Evolutionary conservation across 2,888 invertebrate genomes (phyloP), one percentile per base, ranked within the genome.

Genomic region (Oscheius sp.): DNA sequence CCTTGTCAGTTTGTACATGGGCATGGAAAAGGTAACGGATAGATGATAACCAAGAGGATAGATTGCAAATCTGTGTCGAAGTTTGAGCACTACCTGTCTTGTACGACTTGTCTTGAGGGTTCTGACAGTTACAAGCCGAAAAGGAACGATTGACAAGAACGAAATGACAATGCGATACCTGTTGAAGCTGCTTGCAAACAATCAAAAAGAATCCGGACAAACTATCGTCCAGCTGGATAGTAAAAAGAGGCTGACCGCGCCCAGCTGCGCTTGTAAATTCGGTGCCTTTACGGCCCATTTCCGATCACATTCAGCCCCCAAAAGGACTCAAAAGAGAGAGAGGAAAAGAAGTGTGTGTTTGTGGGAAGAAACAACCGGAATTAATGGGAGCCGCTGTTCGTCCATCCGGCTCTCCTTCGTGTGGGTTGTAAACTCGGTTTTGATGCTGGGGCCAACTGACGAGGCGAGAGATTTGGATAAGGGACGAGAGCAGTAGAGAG

Each of bases 261-360:
- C 29, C 68, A 68, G 68, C 68, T 68, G 68, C 37, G 68, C n/a
- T 37, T 68, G 68, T 68, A 68, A 68, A 68, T 68, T 68, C 55
- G 32, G 63, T 63, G 48, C 42, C 68, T 68, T 68, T 68, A 68
- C 68, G 68, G 68, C 68, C 55, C 68, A 68, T 68, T 68, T 68
- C 68, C 68, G 66, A 47, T 32, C 29, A 7, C 21, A n/a, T 21
- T 37, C 59, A 7, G 42, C 10, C 58, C 32, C 29, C 10, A 21
- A 33, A 60, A 32, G 21, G 21, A 60, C 1, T 11, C 11, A 50
- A 7, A 65, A 65, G 32, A 29, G 63, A 7, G 58, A 13, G 32
- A 4, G 32, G 32, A 21, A n/a, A 58, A 58, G 4, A 58, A 58
- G 62, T 42, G 62, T 37, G 62, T n/a, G 21, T 53, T 53, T 53